Base-by-base conservation (phyloP, 1,140 invertebrate species). In the Liolophura sinensis region DNA sequence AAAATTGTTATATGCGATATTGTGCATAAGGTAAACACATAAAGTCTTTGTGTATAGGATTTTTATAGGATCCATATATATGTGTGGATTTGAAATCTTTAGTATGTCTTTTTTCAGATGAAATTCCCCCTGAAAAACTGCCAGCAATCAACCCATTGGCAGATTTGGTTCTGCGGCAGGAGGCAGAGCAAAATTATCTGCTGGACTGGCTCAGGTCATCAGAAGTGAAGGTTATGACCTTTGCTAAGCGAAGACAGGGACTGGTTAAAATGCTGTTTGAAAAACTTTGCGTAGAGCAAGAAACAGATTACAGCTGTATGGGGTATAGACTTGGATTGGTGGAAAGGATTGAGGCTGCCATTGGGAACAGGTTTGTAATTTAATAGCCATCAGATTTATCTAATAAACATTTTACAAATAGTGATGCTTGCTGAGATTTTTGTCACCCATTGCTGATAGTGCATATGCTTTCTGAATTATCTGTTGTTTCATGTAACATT, bases 171-270 rank as follows among this genome's bases (percentile, higher is more conserved):
- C 67, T 68, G 18, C 72, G 80, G 18, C 76, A 71, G 64, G 76
- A 80, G 46, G 66, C 65, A 46, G 80, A 82, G 40, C 73, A 80
- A 61, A 74, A 81, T 40, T 60, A 50, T 20, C 55, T 82, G 64
- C 66, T 82, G 48, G 63, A 61, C 57, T 77, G 74, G 72, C 64
- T 81, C 31, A 71, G 78, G 31, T 68, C 69, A 22, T 64, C 58
- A 11, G 73, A 73, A 49, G 70, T 68, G 15, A 73, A 72, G 64
- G 25, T 61, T 25, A 25, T 73, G 11, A 40, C 31, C 3, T 40
- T 40, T 40, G 63, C 64, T 56, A 56, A 67, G 4, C 72, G 65
- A 51, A 68, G 62, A 56, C 64, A 69, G 51, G 69, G 71, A 55
- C 66, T 75, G 40, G 46, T 55, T 11, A 72, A 68, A 46, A 68